Evolutionary conservation across 2,888 invertebrate species (phyloP), one percentile per base, ranked within the genome.

Genomic region (Griposia aprilina): DNA sequence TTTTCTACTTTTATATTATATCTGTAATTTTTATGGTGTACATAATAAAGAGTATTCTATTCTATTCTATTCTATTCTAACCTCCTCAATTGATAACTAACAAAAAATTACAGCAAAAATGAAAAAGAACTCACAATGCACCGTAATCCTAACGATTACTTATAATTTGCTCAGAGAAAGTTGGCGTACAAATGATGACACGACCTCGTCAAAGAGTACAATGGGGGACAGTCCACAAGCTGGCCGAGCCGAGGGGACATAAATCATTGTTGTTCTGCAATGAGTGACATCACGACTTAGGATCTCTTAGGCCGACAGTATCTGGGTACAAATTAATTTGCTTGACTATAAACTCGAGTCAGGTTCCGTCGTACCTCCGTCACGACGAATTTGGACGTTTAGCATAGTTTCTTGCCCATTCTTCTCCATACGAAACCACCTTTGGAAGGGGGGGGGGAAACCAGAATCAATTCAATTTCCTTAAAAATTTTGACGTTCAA

Each of bases 241-340:
- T 65, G 85, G 74, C 74, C 57, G 80, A 82, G 74, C 74, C 57
- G 80, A 82, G 84, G 68, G 84, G 88, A 88, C 89, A 93, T 93
- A 90, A 93, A 93, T 93, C 93, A 93, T 90, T 88, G 86, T 84
- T 74, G 78, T 71, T 78, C 78, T 79, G 81, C 85, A 76, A 77
- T 80, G 84, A 87, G 81, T 89, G 91, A 90, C 90, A 86, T 86
- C 86, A 82, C 83, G 87, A 90, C 89, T 90, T 91, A 91, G 89
- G 90, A 91, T 86, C 90, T 88, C 91, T 93, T 91, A 93, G 85
- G 88, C 83, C 80, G 88, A 87, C 88, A 83, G 82, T 78, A 81
- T 89, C 81, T 87, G 82, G 85, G 80, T 80, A 85, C 84, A 90
- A 90, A 90, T 90, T 90, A 90, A 91, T 91, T 91, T 88, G 83